Base-by-base conservation (phyloP, 30 jellyfish, hydroid and myxozoan species). In the Chironex yamaguchii region DNA sequence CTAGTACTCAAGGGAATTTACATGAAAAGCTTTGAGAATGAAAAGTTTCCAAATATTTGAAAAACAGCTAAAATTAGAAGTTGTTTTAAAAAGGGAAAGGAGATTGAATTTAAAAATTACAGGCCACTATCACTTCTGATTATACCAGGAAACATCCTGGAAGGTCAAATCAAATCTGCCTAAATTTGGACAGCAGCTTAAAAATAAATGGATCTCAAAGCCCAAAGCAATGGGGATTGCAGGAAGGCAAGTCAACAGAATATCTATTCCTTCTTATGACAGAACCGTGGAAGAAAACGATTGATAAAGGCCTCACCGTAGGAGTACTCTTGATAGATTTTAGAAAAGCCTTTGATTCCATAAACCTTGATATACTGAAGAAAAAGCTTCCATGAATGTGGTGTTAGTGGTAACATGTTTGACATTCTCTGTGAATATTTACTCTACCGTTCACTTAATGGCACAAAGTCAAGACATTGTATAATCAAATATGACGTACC, bases 221-320 rank as follows among this genome's bases (percentile, higher is more conserved):
- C 67, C 79, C 79, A 64, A 25, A 66, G 34, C 79, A 66, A 22
- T 66, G 79, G 79, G 79, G 79, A 66, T 66, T 66, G 53, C 79
- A 66, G 62, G 79, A 66, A 66, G 77, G 77, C 77, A 22, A 0
- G 30, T 64, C 77, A 64, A 64, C 77, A 64, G 77, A 64, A 64
- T 64, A 64, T 27, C 36, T 64, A 4, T 27, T 64, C 20, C 77
- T 64, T 64, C 77, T 25, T 31, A 64, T 64, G 77, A 64, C 77
- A 64, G 58, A 42, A 42, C 13, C 58, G 17, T 42, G 58, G 58
- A 42, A 9, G 13, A 42, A 42, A 42, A 42, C 17, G 17, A 42
- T 42, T 6, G 58, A 42, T 42, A 42, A 42, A 42, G 58, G 58
- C 9, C 17, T 42, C 9, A 6, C 58, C 17, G 58, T 42, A 6